Evolutionary conservation across 2,797 vertebrate genomes (phyloP).

Genomic region (Anabas testudineus): DNA sequence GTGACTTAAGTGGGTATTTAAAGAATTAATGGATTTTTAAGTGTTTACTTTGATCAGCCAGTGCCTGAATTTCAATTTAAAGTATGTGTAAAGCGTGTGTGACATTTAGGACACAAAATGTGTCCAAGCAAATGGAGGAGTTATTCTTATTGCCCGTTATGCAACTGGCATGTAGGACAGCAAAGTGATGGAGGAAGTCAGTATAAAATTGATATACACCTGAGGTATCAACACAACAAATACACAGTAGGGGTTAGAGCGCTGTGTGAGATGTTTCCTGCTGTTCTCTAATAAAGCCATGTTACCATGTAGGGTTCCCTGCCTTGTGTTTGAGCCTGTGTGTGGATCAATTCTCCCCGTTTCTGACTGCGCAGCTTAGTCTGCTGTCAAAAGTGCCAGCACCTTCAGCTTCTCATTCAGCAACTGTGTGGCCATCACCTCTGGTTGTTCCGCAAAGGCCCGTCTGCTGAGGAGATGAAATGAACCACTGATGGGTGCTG

Average conservation of each 20-base stretch:
- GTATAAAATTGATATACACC: conserved; percentile 14
- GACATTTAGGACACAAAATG: conserved; percentile 2
- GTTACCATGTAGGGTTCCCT: conserved; percentile 19
- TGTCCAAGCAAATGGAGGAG: not conserved
- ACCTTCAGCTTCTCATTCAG: conserved; percentile 32
- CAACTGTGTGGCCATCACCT: conserved; percentile 40
- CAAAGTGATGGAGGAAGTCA: not conserved
- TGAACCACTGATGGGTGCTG: conserved; percentile 67
- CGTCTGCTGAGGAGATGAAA: conserved; percentile 55
- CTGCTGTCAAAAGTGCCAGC: conserved; percentile 40
- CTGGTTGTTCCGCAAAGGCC: conserved; percentile 41
- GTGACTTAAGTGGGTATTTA: conserved; percentile 1
- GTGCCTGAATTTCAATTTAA: conserved; percentile 4
- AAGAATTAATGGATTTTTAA: conserved; percentile 22
- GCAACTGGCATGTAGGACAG: conserved; percentile 3
- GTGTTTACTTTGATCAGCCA: conserved; percentile 13
- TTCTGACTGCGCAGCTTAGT: conserved; percentile 48
- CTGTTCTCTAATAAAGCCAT: conserved; percentile 32
- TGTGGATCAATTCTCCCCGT: conserved; percentile 16
- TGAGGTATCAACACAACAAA: conserved; percentile 8
- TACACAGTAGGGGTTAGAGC: conserved; percentile 15
- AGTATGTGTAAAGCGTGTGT: not conserved
- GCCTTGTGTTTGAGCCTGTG: conserved; percentile 24
- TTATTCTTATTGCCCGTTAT: too few species aligned
- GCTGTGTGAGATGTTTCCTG: conserved; percentile 4